A percentile compares a stretch with the other conserved stretches of the same genome.
Conservation (phyloP, 92 coral and sea anemone genomes). For the Ricordea florida region DNA sequence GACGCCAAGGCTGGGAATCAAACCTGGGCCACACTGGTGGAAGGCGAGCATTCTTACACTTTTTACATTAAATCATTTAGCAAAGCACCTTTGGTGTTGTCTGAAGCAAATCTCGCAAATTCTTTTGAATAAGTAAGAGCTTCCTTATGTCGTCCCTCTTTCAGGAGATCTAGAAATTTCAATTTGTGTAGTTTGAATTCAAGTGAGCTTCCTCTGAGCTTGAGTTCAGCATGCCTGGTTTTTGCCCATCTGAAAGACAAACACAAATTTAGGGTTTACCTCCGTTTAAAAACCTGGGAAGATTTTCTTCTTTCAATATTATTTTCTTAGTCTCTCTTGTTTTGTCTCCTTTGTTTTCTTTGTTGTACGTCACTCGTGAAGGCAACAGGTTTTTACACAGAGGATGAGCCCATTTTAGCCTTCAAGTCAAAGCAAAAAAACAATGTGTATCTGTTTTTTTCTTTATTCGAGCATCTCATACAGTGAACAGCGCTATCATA, state of each 20-base stretch:
- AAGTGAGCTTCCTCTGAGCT: slow-evolving; percentile 85
- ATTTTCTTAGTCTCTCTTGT: not conserved
- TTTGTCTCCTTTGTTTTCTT: no score
- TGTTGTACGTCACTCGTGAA: no score
- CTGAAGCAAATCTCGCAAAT: slow-evolving; percentile 86
- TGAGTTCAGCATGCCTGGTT: slow-evolving; percentile 74
- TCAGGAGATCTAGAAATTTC: slow-evolving; percentile 83
- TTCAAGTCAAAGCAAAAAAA: no score
- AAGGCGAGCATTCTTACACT: no score
- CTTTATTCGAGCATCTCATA: no score
- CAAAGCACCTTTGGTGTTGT: slow-evolving; percentile 91
- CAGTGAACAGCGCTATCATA: no score
- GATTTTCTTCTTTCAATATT: not conserved
- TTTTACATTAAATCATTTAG: no score
- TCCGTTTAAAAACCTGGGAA: not conserved
- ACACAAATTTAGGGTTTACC: not conserved
- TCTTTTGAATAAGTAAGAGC: slow-evolving; percentile 84
- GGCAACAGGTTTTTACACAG: no score
- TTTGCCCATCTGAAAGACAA: slow-evolving; percentile 81
- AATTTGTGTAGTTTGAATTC: slow-evolving; percentile 94
- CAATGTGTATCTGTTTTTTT: no score
- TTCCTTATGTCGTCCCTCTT: slow-evolving; percentile 77
- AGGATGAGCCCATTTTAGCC: no score
- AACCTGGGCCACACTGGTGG: no score
- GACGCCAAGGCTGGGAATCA: no score